phyloP scores from a whole-genome alignment of 2,113 vertebrate species.

The Gymnorhina tibicen region DNA sequence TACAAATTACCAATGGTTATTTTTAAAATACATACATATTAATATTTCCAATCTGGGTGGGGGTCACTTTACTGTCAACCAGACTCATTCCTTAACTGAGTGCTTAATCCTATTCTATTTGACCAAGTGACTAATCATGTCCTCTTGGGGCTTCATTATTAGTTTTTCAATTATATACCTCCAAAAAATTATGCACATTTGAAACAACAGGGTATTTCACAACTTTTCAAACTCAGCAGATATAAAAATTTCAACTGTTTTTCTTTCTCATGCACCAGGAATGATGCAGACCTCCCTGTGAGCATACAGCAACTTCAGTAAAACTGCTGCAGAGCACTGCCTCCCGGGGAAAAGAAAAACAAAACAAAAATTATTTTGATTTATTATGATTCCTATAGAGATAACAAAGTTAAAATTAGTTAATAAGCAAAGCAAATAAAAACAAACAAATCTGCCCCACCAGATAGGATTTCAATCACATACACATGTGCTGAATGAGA shows the following conservation, averaged over 20 bases:
- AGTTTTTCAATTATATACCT: background rate
- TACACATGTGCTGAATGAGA: background rate
- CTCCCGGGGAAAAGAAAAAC: background rate
- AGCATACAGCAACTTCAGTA: background rate
- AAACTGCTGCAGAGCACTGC: background rate
- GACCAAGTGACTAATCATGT: background rate
- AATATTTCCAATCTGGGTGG: background rate
- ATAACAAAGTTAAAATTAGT: background rate
- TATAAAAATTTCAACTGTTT: background rate
- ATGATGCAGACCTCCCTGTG: background rate
- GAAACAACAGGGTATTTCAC: background rate
- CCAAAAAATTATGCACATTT: background rate
- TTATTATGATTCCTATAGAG: background rate
- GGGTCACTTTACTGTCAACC: background rate
- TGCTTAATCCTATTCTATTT: background rate
- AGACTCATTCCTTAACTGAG: background rate
- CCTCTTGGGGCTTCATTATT: background rate
- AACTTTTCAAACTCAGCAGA: background rate
- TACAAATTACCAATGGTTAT: background rate
- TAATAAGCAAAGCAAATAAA: background rate
- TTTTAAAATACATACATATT: background rate
- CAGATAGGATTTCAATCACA: background rate
- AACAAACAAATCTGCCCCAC: background rate
- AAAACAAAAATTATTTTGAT: background rate
- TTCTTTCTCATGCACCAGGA: background rate